Percentiles rank a stretch among this genome's conserved stretches.
Conservation (phyloP, 2,113 vertebrate species). For the Scophthalmus maximus region DNA sequence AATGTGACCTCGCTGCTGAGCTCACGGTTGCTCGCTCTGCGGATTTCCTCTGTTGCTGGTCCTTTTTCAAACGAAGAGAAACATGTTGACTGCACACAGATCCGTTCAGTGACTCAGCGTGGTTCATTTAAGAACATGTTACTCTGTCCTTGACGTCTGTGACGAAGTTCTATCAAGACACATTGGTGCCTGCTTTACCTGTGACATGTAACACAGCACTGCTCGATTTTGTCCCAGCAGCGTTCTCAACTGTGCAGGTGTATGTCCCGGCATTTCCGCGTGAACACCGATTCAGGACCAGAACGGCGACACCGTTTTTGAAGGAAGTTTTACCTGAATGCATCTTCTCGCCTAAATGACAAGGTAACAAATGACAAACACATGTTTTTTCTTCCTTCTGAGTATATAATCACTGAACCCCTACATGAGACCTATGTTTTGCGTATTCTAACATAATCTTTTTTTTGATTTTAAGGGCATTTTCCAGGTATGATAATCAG, state of each 20-base stretch:
- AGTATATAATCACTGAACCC: too few relatives aligned
- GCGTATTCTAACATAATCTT: too few relatives aligned
- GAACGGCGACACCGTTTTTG: conserved; percentile 33
- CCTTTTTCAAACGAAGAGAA: conserved; percentile 26
- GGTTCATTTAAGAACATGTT: background rate
- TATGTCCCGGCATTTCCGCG: conserved; percentile 41
- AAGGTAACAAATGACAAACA: background rate
- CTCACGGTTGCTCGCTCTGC: conserved; percentile 19
- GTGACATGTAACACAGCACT: conserved; percentile 34
- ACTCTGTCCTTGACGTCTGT: background rate
- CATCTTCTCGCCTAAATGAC: conserved; percentile 33
- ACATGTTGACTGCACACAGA: conserved; percentile 13
- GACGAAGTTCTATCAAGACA: background rate
- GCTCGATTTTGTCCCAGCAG: conserved; percentile 41
- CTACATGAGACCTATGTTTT: too few relatives aligned
- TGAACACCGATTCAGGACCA: conserved; percentile 41
- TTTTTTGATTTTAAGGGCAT: background rate
- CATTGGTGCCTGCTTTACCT: too few relatives aligned
- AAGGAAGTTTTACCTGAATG: conserved; percentile 24
- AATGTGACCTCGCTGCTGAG: conserved; percentile 1
- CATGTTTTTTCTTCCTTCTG: background rate
- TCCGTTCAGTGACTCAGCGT: background rate
- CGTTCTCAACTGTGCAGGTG: conserved; percentile 56
- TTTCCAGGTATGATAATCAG: background rate
- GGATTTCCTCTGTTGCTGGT: conserved; percentile 54